Conservation (phyloP, 2,888 invertebrate species). For the Ormyrus thymus region DNA sequence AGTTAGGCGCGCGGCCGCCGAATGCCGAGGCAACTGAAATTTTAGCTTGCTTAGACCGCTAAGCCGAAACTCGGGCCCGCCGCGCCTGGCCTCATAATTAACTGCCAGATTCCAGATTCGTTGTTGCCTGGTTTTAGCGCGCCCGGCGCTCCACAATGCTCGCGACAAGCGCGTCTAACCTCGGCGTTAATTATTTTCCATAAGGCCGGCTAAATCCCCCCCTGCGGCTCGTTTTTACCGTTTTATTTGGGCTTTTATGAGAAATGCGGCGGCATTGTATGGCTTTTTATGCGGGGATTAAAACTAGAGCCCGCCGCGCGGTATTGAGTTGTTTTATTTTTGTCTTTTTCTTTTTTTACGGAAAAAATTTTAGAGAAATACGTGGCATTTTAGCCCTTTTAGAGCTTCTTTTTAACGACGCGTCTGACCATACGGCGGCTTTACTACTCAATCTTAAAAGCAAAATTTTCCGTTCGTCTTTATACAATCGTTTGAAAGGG, state of each 20-base stretch:
- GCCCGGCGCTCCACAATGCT: neutral
- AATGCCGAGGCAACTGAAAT: slow-evolving; percentile 22
- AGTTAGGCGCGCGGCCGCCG: slow-evolving; percentile 35
- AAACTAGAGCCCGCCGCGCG: neutral
- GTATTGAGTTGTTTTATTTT: too few relatives aligned
- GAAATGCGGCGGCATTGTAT: neutral
- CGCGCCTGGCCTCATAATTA: slow-evolving; percentile 39
- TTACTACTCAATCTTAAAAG: too few relatives aligned
- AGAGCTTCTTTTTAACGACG: too few relatives aligned
- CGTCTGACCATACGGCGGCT: too few relatives aligned
- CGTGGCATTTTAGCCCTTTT: too few relatives aligned
- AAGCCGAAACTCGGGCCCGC: slow-evolving; percentile 14
- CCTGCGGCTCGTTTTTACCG: neutral
- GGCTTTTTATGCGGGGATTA: neutral
- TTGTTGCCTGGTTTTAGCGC: neutral
- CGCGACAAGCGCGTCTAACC: neutral
- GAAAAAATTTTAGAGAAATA: too few relatives aligned
- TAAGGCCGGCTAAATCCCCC: too few relatives aligned
- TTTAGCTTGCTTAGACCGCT: slow-evolving; percentile 33
- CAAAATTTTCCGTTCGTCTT: too few relatives aligned
- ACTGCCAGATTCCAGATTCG: slow-evolving; percentile 49
- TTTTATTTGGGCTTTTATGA: neutral
- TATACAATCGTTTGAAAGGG: too few relatives aligned
- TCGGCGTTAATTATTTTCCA: slow-evolving; percentile 32
- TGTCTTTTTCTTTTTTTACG: too few relatives aligned